Conservation (phyloP, 2,797 vertebrate genomes). For the Taeniopygia guttata region DNA sequence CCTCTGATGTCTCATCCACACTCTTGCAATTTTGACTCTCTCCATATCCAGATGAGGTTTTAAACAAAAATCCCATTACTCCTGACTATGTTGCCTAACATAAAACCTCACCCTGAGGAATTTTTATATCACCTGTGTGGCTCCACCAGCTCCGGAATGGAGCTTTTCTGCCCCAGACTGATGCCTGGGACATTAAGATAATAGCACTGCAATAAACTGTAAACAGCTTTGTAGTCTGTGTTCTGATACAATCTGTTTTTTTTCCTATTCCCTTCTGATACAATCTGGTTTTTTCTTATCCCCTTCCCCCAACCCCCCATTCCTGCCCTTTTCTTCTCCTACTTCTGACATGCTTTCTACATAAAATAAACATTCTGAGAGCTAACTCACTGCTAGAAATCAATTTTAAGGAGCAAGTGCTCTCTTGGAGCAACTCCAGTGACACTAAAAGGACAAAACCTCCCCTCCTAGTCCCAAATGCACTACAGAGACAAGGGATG, state of each 20-base stretch:
- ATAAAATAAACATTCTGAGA: constrained; percentile 5
- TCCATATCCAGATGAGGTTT: not conserved
- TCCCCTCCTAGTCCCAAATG: not conserved
- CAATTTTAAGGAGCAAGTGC: not conserved
- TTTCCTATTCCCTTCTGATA: not conserved
- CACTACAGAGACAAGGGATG: not conserved
- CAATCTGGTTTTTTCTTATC: not conserved
- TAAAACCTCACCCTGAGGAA: not conserved
- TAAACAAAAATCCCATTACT: not conserved
- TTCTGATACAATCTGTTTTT: not conserved
- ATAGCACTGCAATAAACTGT: not conserved
- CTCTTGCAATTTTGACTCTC: not conserved
- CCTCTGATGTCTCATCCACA: fast-evolving
- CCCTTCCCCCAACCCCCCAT: fast-evolving
- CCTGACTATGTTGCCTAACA: not conserved
- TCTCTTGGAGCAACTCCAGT: not conserved
- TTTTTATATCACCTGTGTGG: not conserved
- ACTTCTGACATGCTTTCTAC: not conserved
- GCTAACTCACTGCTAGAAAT: constrained; percentile 19
- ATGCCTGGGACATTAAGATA: not conserved
- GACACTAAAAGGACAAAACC: not conserved
- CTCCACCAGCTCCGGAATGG: not conserved
- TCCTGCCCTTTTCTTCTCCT: not conserved
- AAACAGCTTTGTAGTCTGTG: not conserved
- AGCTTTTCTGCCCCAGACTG: not conserved